Base-by-base conservation (phyloP, 92 coral and sea anemone genomes). In the Heliopora coerulea region DNA sequence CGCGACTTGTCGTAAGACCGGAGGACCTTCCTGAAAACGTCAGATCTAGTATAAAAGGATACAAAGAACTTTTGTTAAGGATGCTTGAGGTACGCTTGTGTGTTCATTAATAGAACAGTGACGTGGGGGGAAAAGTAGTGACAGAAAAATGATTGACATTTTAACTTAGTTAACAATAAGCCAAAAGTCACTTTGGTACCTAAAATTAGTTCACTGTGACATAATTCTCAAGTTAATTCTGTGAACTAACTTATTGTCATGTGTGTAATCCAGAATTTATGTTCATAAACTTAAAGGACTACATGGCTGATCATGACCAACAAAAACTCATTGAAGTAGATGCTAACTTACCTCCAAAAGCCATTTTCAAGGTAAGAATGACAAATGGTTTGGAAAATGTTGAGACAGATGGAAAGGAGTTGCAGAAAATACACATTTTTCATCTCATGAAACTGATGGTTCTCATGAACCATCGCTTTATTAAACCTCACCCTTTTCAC, bases 281-380 rank as follows among this genome's bases (percentile, higher is more conserved):
- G 19, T 63, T 3, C 7, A 34, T 33, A 29, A 13, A n/a, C 1
- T 48, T 74, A 3, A 61, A 91, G 97, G 97, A 91, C 58, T 91
- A 87, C 67, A 91, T 91, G 89, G 88, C 91, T 6, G 97, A 91
- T 50, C 89, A 89, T 75, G 97, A 91, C 65, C 97, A 85, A 78
- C 96, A 89, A 72, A 86, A 76, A 52, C 87, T 91, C 0, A 91
- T 91, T 46, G 97, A 91, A 75, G 83, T 91, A 21, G 92, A 91
- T 87, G 97, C 87, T 8, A 91, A 91, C 62, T 89, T 89, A 78
- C 82, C 49, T 56, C 91, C 89, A 54, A 84, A 82, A 75, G 88
- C 90, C n/a, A 81, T 89, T 27, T 91, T 89, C 66, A 91, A 87
- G 88, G 97, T 89, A 85, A 62, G n/a, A 8, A 46, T 46, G n/a